Base-by-base conservation (phyloP, 30 jellyfish, hydroid and myxozoan species). In the Aurelia aurita region DNA sequence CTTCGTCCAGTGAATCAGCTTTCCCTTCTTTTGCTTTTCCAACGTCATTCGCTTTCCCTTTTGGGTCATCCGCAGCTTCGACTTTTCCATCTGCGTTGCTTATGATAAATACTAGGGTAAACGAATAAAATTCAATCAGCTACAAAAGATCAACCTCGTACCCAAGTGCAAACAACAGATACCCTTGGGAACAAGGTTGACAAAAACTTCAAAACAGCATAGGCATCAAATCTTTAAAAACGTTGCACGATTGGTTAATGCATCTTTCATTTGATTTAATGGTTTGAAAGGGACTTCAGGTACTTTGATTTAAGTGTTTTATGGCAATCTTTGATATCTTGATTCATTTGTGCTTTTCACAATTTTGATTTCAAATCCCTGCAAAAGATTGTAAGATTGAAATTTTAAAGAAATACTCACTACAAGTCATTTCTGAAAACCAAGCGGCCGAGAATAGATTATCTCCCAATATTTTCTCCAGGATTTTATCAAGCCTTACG, bases 401-500 rank as follows among this genome's bases (percentile, higher is more conserved):
- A 39, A 39, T 0, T 6, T 6, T 2, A 9, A 39, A 2, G 6
- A 15, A 67, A 13, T 22, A 31, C 90, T 28, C 79, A 87, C 96
- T 35, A 14, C 82, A 74, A 12, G 79, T 68, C 80, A 78, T 78
- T 20, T 87, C 91, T 21, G 87, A 72, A 66, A 87, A 87, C 96
- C 96, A 87, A 16, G 91, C 91, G 29, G 96, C 88, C 15, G 66
- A 58, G 59, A 82, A 65, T 12, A 87, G 31, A 25, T 67, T 59
- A 11, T 62, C 67, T 45, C 96, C 96, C 11, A 60, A 18, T n/a
- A 87, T 57, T 51, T 55, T 68, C 34, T 78, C 77, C 62, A 87
- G 44, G 4, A 78, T 23, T 26, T 65, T 31, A 62, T 76, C 96
- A 25, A 87, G 77, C 21, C 91, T 23, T 1, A 87, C 43, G 9